Conservation (phyloP, 2,113 vertebrate species). For the Poeciliopsis prolifica region DNA sequence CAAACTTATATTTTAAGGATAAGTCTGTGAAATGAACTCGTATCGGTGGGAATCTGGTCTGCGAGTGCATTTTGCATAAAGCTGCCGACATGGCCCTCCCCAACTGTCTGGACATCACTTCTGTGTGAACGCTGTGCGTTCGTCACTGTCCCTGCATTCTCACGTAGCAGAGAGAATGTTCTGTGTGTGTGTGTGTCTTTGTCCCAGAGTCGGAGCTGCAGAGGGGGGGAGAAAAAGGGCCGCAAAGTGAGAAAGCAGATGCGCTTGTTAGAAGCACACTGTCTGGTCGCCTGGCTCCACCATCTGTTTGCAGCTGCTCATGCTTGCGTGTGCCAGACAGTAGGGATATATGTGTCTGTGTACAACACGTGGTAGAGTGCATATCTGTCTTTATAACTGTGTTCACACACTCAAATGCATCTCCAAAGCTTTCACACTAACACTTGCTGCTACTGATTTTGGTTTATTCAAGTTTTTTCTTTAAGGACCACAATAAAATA, state of each 20-base stretch:
- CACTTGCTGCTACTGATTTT: not conserved
- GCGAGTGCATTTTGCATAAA: not conserved
- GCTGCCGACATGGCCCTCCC: slow-evolving; percentile 18
- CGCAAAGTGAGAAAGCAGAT: slow-evolving; percentile 69
- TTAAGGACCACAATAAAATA: not conserved
- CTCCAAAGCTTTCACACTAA: not conserved
- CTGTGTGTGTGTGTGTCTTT: slow-evolving; percentile 18
- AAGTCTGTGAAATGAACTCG: not conserved
- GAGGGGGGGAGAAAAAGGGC: not conserved
- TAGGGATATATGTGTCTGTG: slow-evolving; percentile 30
- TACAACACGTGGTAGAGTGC: not conserved
- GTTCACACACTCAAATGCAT: not conserved
- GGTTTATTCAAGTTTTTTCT: not conserved
- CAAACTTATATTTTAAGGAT: not conserved
- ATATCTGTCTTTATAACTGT: not conserved
- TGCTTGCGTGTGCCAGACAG: slow-evolving; percentile 47
- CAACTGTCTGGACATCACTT: slow-evolving; percentile 49
- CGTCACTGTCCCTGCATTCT: slow-evolving; percentile 38
- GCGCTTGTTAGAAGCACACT: slow-evolving; percentile 60
- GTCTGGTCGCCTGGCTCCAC: slow-evolving; percentile 61
- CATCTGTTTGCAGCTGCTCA: slow-evolving; percentile 76
- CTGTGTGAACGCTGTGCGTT: slow-evolving; percentile 48
- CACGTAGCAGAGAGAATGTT: slow-evolving; percentile 24
- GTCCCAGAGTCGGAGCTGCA: slow-evolving; percentile 16
- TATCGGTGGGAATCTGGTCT: not conserved